Evolutionary conservation across 2,113 vertebrate species (phyloP), one percentile per base, ranked within the genome.

Genomic region (Pluvianellus socialis): DNA sequence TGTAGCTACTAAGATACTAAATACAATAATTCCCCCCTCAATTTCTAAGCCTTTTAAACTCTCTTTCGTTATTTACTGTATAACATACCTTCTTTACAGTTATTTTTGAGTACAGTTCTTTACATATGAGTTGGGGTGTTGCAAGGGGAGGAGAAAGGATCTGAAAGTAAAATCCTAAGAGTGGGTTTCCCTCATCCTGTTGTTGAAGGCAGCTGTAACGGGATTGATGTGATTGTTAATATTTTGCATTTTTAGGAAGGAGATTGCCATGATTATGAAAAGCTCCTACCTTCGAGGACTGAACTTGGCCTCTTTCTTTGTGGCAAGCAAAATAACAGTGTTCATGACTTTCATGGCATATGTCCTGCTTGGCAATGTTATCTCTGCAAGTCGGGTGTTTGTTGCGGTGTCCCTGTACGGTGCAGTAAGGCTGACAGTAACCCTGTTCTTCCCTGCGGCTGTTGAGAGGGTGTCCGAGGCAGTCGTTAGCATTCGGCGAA

Each of bases 271-370:
- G 97, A 87, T 99, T 85, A 98, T 99, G 97, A 98, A 97, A 96
- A 99, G 99, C 95, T 99, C 99, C 66, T 99, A 99, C 91, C 98
- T 99, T 67, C 99, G 99, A 79, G 99, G 98, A 42, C 94, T 99
- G 95, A 99, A 99, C 96, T 98, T 99, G 98, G 99, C 99, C 2
- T 99, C 99, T 1, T 99, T 99, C 98, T 99, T 99, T 65, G 96
- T 98, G 71, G 99, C 98, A 62, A 99, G 98, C 98, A 99, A 99
- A 98, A 98, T 99, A 81, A 99, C 99, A 27, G 86, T 99, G 88
- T 99, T 99, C 77, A 97, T 99, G 97, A 99, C 99, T 15, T 98
- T 99, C 98, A 98, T 98, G 38, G 98, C 98, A 3, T 99, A 99
- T 0, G 98, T 99, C 3, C 97, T 99, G 10, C 98, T 98, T 16